Base-by-base conservation (phyloP, 1,140 invertebrate species). In the Neodiprion lecontei region DNA sequence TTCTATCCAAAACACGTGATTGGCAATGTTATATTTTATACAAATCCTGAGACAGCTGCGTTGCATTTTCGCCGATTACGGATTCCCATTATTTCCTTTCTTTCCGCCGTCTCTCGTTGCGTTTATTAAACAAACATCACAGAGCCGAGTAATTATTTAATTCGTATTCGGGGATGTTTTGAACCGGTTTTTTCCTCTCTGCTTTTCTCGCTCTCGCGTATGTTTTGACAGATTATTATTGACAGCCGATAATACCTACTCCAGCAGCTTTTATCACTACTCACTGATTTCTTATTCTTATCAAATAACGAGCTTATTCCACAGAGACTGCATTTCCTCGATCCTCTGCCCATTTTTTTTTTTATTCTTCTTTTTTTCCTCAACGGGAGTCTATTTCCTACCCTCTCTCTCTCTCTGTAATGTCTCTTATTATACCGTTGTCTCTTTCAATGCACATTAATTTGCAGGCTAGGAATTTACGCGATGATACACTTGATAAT, bases 11-110 rank as follows among this genome's bases (percentile, higher is more conserved):
- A 40, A 40, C 28, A 40, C 28, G 7, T 65, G 28, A 40, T 40
- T 40, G 11, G 67, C 12, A 69, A 23, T 23, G 12, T 65, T 1
- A 14, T 65, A 65, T 14, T 7, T 65, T 14, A 72, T 73, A 79
- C 61, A 68, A 21, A 28, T 61, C 79, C 76, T 69, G 40, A 21
- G 23, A 50, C 17, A 23, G 28, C 71, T 12, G 76, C 47, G 69
- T 61, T 75, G 48, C 66, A 21, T 14, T 80, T 82, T 75, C 77
- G 72, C 70, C 80, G 72, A 72, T 77, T 75, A 23, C 81, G 76
- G 69, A 83, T 77, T 67, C 73, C 76, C 81, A 83, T 82, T 53
- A 67, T 40, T 40, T 79, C 75, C 17, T 72, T 68, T 12, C 53
- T 0, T 40, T 40, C 28, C 28, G 28, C 5, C 28, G 28, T 40